These are phyloP conservation scores for Epirrhoe alternata DNA, from an alignment of 2,888 invertebrate species.

Conservation along the genomic window DNA sequence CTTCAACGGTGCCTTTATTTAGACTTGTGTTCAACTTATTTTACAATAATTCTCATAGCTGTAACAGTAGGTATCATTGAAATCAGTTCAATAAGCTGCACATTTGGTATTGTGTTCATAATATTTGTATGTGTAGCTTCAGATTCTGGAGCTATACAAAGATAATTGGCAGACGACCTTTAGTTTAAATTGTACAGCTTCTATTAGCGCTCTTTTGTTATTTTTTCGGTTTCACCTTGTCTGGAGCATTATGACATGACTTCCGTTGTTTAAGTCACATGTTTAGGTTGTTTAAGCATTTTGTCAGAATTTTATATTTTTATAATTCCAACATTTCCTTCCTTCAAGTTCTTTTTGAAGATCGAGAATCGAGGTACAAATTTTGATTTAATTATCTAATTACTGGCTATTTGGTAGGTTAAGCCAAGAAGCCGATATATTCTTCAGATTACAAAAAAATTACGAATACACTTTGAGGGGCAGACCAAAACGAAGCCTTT, in stretches of 20 bases:
- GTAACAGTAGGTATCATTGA: no score
- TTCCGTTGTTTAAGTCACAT: constrained; percentile 22
- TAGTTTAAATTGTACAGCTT: constrained; percentile 17
- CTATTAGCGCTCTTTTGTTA: constrained; percentile 31
- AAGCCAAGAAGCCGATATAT: no score
- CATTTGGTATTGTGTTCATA: no score
- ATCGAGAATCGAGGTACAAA: not conserved
- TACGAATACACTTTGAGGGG: not conserved
- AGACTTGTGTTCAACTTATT: no score
- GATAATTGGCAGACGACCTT: constrained; percentile 20
- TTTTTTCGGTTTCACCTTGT: constrained; percentile 28
- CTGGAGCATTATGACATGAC: constrained; percentile 19
- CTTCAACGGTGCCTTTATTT: no score
- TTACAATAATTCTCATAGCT: no score
- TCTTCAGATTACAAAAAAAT: no score
- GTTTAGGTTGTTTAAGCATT: constrained; percentile 8
- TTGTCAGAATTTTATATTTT: not conserved
- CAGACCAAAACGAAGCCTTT: not conserved
- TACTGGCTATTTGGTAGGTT: no score
- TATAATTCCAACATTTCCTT: not conserved
- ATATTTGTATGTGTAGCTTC: not conserved
- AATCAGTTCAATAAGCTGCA: no score
- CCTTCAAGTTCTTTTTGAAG: not conserved
- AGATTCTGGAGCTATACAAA: constrained; percentile 7
- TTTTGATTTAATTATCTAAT: no score